Percentiles rank a stretch among this genome's conserved stretches.
Conservation (phyloP, 2,113 vertebrate species). For the Crotalus helleri region DNA sequence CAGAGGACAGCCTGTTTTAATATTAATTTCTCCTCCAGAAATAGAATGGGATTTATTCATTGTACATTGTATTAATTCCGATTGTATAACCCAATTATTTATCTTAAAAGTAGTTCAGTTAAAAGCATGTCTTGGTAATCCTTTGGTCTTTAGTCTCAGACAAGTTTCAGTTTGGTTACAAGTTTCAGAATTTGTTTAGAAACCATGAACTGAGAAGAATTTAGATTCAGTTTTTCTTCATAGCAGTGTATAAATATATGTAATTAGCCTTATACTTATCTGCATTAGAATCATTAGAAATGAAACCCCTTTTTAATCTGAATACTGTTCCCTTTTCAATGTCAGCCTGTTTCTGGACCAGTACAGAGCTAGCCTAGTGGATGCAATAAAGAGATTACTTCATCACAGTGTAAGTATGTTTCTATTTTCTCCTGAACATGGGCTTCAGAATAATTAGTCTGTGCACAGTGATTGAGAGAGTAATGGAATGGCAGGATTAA, state of each 20-base stretch:
- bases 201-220: conserved; percentile 38
- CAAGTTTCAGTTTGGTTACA: background rate
- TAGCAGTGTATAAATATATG: conserved; percentile 60
- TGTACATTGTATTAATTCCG: conserved; percentile 2
- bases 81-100: conserved; percentile 21
- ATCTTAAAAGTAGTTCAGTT: background rate
- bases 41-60: background rate
- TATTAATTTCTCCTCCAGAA: background rate
- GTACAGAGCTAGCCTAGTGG: conserved; percentile 96
- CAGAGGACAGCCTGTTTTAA: background rate
- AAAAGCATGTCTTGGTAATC: background rate
- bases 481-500: conserved; percentile 96
- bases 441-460: conserved; percentile 91
- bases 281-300: conserved; percentile 72
- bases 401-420: conserved; percentile 91
- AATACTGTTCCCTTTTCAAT: conserved; percentile 75
- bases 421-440: conserved; percentile 79
- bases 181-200: background rate
- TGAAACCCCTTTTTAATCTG: conserved; percentile 77
- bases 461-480: conserved; percentile 84
- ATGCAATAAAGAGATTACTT: conserved; percentile 98
- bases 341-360: conserved; percentile 97
- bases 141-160: conserved; percentile 20
- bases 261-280: conserved; percentile 71
- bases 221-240: conserved; percentile 58